Base-by-base conservation (phyloP, 2,888 invertebrate species). In the Scaptomyza reducta region DNA sequence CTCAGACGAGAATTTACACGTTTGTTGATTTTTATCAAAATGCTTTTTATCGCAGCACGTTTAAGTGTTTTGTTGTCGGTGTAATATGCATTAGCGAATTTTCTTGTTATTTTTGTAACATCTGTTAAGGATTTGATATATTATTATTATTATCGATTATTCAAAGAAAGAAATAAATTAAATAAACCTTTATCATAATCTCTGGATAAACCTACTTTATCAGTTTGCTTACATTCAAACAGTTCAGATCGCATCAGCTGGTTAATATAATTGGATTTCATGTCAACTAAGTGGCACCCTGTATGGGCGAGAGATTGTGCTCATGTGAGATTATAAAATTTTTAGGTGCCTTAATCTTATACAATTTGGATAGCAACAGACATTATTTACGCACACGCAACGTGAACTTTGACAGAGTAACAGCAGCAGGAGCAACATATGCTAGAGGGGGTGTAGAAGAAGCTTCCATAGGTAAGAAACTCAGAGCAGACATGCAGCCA, bases 391-490 rank as follows among this genome's bases (percentile, higher is more conserved):
- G 66, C 69, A 77, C 61, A 71, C 42, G 61, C 62, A 66, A 68
- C 75, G 70, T 62, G 76, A 84, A 74, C 84, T 84, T 81, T 87
- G 82, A 76, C 87, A 75, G 62, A 69, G 64, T n/a, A n/a, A n/a
- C 18, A 47, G 38, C 46, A 29, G 31, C 25, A 41, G 25, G 1
- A 41, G 35, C 22, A 22, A 22, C 5, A 22, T 22, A 2, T 22
- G 22, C 35, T 29, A 25, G 18, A 35, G 50, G 4, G 33, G n/a
- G n/a, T 13, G 54, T 5, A 56, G n/a, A 14, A 25, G 42, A 10
- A 25, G 18, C 10, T 45, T 46, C 53, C 53, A 50, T 35, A 57
- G 78, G 74, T 67, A 67, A 63, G 38, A 61, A 49, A 61, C 58
- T 44, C 40, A 40, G 49, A 45, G 57, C 60, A 57, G 62, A 74